Percentiles rank a stretch among this genome's conserved stretches.
Conservation (phyloP, 2,797 vertebrate genomes). For the Danio albolineatus region DNA sequence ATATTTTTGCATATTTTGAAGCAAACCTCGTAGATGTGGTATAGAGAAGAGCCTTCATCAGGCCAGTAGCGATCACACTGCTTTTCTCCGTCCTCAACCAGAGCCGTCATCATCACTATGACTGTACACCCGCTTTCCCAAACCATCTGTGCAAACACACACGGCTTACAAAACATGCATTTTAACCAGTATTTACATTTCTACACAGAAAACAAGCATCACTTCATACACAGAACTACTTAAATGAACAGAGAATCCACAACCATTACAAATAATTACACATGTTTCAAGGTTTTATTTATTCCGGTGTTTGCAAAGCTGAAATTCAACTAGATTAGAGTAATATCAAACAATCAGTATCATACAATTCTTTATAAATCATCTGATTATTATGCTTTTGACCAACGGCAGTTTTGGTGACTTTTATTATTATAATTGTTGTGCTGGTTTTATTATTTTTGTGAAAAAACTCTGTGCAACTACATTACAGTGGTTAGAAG, state of each 20-base stretch:
- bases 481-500: too few species aligned
- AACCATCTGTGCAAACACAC: conserved; percentile 83
- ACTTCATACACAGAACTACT: not conserved
- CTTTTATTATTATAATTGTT: not conserved
- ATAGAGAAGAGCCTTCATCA: conserved; percentile 95
- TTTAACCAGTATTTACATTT: not conserved
- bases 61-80: conserved; percentile 99
- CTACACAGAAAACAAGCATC: not conserved
- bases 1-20: not conserved
- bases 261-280: not conserved
- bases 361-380: not conserved
- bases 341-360: too few species aligned
- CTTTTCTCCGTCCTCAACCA: conserved; percentile 94
- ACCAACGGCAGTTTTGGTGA: too few species aligned
- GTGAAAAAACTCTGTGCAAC: too few species aligned
- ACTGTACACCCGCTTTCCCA: conserved; percentile 97
- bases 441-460: not conserved
- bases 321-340: too few species aligned
- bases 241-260: not conserved
- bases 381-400: too few species aligned
- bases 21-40: conserved; percentile 94
- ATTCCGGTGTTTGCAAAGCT: not conserved
- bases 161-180: not conserved
- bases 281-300: not conserved
- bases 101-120: conserved; percentile 94